Evolutionary conservation across 2,797 vertebrate genomes (phyloP).

Genomic region (Gadopsis bispinosus): DNA sequence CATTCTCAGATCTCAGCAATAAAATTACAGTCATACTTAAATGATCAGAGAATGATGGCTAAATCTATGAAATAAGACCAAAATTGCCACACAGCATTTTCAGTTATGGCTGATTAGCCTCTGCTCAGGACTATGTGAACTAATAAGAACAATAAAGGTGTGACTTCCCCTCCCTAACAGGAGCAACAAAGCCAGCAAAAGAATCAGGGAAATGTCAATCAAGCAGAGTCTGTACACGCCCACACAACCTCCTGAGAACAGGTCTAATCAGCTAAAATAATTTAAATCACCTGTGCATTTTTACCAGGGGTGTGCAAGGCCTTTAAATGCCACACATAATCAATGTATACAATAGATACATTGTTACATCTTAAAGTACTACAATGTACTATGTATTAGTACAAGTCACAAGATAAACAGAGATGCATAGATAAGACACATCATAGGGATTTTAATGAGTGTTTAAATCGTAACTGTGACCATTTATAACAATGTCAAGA

Average conservation of each 20-base stretch:
- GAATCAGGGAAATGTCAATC: background rate
- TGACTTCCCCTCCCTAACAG: background rate
- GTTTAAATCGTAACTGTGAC: background rate
- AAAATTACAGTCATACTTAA: background rate
- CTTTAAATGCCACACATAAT: background rate
- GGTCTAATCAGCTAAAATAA: background rate
- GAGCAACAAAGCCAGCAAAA: background rate
- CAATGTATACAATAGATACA: background rate
- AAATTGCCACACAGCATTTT: background rate
- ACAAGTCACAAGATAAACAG: background rate
- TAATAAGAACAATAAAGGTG: background rate
- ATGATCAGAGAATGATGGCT: background rate
- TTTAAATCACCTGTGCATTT: background rate
- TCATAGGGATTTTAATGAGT: background rate
- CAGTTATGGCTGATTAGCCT: conserved; percentile 3
- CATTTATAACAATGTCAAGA: background rate
- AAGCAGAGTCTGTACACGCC: background rate
- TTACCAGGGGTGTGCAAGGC: background rate
- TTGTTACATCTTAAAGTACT: background rate
- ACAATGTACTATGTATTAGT: background rate
- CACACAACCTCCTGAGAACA: background rate
- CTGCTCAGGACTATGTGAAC: background rate
- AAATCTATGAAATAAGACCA: background rate
- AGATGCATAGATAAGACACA: background rate
- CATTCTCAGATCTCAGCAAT: background rate